Conservation (phyloP, 2,113 vertebrate genomes). For the Amphiprion percula region DNA sequence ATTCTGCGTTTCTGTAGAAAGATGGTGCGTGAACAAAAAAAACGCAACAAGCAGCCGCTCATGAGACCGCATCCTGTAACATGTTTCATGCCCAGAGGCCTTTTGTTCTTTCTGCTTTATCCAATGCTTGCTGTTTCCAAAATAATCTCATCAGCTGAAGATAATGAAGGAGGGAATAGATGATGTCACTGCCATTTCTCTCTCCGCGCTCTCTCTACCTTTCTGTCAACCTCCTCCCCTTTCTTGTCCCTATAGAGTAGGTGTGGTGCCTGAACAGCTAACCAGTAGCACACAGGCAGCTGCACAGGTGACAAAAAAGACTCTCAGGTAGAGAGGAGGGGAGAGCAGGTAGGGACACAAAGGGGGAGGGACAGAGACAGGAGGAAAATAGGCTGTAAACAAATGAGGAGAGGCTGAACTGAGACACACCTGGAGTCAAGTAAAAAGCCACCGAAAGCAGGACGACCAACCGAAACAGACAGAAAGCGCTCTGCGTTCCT, state of each 20-base stretch:
- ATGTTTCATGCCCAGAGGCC: not conserved
- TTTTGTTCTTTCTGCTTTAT: not conserved
- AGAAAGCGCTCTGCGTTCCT: not conserved
- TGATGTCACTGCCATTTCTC: slow-evolving; percentile 51
- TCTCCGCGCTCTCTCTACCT: slow-evolving; percentile 17
- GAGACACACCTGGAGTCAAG: slow-evolving; percentile 22
- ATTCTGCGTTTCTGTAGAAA: not conserved
- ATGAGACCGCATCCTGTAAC: too few relatives aligned
- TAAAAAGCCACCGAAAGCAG: slow-evolving; percentile 8
- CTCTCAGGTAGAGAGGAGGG: slow-evolving; percentile 21
- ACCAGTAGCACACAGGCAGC: slow-evolving; percentile 49
- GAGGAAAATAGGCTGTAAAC: slow-evolving; percentile 48
- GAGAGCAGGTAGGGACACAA: not conserved
- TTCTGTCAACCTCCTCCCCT: slow-evolving; percentile 46
- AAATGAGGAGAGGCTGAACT: slow-evolving; percentile 43
- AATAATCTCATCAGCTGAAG: not conserved
- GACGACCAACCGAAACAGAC: not conserved
- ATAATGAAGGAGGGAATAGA: slow-evolving; percentile 26
- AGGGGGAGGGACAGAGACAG: slow-evolving; percentile 40
- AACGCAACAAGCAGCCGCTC: too few relatives aligned
- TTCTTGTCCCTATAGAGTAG: slow-evolving; percentile 49
- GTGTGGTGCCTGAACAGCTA: slow-evolving; percentile 58
- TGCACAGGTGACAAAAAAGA: slow-evolving; percentile 53
- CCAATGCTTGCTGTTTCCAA: not conserved
- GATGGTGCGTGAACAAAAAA: too few relatives aligned